phyloP scores from a whole-genome alignment of 2,113 vertebrate species.

The Corythaixoides concolor region DNA sequence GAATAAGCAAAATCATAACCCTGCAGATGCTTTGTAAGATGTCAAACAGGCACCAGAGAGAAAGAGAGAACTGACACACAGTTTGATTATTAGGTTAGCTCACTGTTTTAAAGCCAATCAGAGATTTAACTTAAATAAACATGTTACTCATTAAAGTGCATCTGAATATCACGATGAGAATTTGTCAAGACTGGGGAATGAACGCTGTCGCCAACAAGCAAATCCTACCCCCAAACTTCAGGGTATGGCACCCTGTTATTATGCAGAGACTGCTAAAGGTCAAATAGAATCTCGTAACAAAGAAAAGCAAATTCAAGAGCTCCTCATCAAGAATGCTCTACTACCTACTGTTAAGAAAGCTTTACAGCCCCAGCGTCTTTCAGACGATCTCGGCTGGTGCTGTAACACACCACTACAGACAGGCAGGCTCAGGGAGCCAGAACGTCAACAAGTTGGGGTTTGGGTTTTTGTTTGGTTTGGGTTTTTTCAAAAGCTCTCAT shows the following conservation, averaged over 20 bases:
- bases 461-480: not conserved
- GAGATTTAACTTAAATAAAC: not conserved
- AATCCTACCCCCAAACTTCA: not conserved
- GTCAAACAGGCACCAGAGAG: not conserved
- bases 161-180: not conserved
- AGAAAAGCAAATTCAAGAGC: not conserved
- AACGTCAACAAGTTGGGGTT: fast-evolving
- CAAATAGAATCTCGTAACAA: not conserved
- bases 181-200: not conserved
- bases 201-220: not conserved
- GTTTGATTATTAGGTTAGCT: not conserved
- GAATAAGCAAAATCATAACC: not conserved
- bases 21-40: not conserved
- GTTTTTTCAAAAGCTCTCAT: not conserved
- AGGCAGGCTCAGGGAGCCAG: not conserved
- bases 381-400: not conserved
- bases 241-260: not conserved
- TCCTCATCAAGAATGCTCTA: not conserved
- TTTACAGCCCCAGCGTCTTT: not conserved
- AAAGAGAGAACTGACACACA: fast-evolving
- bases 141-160: fast-evolving
- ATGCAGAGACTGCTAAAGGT: not conserved
- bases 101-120: not conserved
- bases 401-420: not conserved
- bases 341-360: not conserved